Evolutionary conservation across 64 coral and sea anemone genomes (phyloP).

Genomic region (Catalaphyllia jardinei): DNA sequence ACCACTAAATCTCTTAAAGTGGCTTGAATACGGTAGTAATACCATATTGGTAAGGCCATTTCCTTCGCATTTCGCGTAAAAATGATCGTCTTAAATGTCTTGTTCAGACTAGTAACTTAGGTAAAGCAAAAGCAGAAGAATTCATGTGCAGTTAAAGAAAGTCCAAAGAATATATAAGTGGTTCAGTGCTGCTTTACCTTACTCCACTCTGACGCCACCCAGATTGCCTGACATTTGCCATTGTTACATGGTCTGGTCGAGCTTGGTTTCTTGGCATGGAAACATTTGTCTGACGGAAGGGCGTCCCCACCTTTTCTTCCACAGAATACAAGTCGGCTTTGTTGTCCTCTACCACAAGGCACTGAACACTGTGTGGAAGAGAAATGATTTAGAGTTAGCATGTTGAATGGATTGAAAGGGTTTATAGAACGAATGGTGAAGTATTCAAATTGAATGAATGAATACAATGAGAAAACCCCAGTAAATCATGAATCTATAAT

Average conservation of each 20-base stretch:
- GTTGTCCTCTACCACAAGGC: constrained; percentile 71
- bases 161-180: no score
- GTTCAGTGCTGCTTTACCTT: constrained; percentile 46
- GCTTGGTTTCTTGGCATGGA: constrained; percentile 46
- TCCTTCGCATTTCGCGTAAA: no score
- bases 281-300: constrained; percentile 49
- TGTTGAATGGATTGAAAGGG: not conserved
- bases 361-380: constrained; percentile 66
- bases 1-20: no score
- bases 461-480: not conserved
- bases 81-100: no score
- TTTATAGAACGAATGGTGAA: not conserved
- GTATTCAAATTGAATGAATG: not conserved
- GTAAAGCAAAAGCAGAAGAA: no score
- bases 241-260: constrained; percentile 48
- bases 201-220: constrained; percentile 89
- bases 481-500: not conserved
- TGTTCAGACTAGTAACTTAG: no score
- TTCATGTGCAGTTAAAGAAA: no score
- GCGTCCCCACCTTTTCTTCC: constrained; percentile 82
- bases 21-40: no score
- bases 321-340: constrained; percentile 81
- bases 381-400: not conserved
- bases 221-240: constrained; percentile 80
- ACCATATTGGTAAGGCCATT: no score